These are phyloP conservation scores for Thymelicus lineola DNA, from an alignment of 2,888 invertebrate species.

Conservation along the genomic window DNA sequence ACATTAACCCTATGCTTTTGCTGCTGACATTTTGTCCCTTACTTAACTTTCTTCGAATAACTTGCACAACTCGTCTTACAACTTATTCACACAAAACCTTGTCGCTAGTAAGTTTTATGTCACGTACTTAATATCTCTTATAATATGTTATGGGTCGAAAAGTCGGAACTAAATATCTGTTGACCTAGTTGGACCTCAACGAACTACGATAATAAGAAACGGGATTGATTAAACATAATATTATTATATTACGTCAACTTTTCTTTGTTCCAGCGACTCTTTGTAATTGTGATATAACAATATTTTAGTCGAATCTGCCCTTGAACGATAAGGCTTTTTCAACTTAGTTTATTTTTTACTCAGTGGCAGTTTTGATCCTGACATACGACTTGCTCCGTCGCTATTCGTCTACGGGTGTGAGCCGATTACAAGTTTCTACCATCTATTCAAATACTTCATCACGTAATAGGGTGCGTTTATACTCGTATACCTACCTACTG, in stretches of 20 bases:
- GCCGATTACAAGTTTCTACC: constrained; percentile 32
- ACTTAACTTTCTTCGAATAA: no score
- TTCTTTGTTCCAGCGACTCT: background rate
- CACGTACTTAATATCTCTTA: background rate
- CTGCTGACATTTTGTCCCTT: no score
- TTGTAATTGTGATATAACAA: background rate
- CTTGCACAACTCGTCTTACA: background rate
- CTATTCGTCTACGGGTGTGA: constrained; percentile 19
- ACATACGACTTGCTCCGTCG: constrained; percentile 27
- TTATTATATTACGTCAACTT: background rate
- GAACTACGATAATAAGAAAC: background rate
- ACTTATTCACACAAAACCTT: constrained; percentile 4
- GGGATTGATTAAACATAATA: background rate
- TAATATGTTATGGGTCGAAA: background rate
- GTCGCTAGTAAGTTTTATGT: background rate
- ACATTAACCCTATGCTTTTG: no score
- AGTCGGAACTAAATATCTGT: constrained; percentile 7
- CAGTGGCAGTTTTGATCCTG: constrained; percentile 16
- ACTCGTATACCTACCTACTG: no score
- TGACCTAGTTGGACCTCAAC: constrained; percentile 5
- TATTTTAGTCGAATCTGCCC: no score
- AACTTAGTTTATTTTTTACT: constrained; percentile 7
- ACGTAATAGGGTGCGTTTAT: constrained; percentile 3
- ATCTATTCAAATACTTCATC: constrained; percentile 13
- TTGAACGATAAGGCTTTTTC: no score